Evolutionary conservation across 2,113 vertebrate species (phyloP).

Genomic region (Brachionichthys hirsutus): DNA sequence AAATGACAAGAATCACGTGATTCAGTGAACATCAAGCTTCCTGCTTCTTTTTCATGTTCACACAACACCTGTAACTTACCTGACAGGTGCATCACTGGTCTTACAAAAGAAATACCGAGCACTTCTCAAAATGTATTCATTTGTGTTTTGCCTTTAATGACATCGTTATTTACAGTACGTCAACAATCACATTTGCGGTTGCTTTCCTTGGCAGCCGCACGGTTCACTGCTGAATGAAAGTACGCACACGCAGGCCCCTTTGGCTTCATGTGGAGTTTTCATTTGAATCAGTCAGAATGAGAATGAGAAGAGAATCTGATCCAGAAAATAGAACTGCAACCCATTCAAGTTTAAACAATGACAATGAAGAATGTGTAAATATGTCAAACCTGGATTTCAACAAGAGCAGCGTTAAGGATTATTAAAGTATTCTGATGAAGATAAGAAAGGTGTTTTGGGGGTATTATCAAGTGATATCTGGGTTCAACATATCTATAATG

Average conservation of each 20-base stretch:
- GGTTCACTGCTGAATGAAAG: background rate
- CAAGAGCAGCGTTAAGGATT: no score
- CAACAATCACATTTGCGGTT: conserved; percentile 29
- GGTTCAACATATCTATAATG: no score
- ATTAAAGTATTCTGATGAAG: no score
- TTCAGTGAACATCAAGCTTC: no score
- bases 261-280: background rate
- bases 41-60: background rate
- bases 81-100: background rate
- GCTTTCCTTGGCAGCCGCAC: background rate
- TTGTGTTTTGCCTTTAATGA: conserved; percentile 65
- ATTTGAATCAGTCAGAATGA: no score
- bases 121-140: conserved; percentile 67
- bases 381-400: no score
- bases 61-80: background rate
- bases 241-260: no score
- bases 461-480: no score
- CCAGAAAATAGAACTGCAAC: background rate
- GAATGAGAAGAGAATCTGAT: background rate
- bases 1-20: no score
- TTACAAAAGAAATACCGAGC: background rate
- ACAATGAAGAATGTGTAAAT: background rate
- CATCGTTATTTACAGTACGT: conserved; percentile 72
- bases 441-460: no score
- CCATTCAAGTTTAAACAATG: no score